These are phyloP conservation scores for Polymixis flavicincta DNA, from an alignment of 2,888 invertebrate genomes.

Conservation along the genomic window DNA sequence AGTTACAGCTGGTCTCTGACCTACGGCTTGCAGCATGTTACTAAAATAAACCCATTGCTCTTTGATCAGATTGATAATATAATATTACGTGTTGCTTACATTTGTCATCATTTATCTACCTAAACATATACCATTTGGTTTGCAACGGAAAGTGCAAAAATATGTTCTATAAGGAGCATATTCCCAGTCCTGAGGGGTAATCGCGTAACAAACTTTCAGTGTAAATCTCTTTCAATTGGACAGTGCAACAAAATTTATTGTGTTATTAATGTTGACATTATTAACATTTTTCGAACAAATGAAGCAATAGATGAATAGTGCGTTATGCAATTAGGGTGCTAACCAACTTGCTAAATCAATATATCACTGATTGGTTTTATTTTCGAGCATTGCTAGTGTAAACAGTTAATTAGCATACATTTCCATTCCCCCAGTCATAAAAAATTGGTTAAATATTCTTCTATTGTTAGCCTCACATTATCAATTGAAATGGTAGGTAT, in stretches of 20 bases:
- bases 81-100: neutral
- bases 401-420: constrained; percentile 32
- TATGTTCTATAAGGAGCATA: neutral
- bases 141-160: neutral
- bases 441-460: constrained; percentile 4
- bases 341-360: neutral
- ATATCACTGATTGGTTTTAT: neutral
- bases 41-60: neutral
- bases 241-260: too few species aligned
- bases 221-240: too few species aligned
- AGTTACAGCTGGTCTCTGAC: neutral
- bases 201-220: too few species aligned
- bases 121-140: constrained; percentile 1
- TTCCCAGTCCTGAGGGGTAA: neutral
- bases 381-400: neutral
- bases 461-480: constrained; percentile 4
- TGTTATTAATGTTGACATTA: too few species aligned
- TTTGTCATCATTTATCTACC: neutral
- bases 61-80: neutral
- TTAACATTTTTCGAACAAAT: too few species aligned
- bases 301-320: too few species aligned
- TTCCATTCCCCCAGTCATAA: neutral
- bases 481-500: neutral
- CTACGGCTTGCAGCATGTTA: neutral
- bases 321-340: too few species aligned